These are phyloP conservation scores for Enteromius afrohamiltoni DNA, from an alignment of 2,797 vertebrate species.

Conservation along the genomic window DNA sequence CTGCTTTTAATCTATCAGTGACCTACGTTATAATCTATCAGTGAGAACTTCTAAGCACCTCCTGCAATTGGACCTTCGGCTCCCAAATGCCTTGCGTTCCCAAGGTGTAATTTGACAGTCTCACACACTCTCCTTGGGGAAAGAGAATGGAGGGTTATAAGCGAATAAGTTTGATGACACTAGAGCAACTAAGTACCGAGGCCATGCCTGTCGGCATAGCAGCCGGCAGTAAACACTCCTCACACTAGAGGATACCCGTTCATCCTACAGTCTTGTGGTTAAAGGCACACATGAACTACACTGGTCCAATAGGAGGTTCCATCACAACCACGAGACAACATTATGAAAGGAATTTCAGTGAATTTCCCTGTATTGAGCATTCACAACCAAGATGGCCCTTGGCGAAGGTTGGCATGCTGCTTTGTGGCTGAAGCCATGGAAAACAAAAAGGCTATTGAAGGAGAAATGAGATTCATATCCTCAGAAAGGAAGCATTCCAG, in stretches of 20 bases:
- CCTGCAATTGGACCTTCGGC: constrained; percentile 2
- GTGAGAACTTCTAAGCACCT: constrained; percentile 1
- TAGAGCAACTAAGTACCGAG: background rate
- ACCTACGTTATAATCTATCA: constrained; percentile 16
- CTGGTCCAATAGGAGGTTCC: background rate
- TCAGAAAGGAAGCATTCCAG: constrained; percentile 51
- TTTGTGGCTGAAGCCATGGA: constrained; percentile 2
- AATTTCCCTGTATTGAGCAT: constrained; percentile 2
- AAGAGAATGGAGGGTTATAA: constrained; percentile 14
- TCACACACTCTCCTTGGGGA: constrained; percentile 30
- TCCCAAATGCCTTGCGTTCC: constrained; percentile 4
- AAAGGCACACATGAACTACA: background rate
- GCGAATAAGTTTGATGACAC: constrained; percentile 15
- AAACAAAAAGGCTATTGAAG: constrained; percentile 60
- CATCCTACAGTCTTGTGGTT: background rate
- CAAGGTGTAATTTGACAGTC: constrained; percentile 21
- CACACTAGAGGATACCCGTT: constrained; percentile 38
- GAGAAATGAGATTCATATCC: constrained; percentile 56
- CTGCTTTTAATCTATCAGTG: constrained; percentile 60
- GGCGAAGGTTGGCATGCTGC: constrained; percentile 17
- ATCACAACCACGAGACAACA: constrained; percentile 3
- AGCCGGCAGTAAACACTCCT: constrained; percentile 34
- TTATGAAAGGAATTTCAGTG: constrained; percentile 1
- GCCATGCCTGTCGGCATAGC: constrained; percentile 27
- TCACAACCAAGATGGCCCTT: background rate